Evolutionary conservation across 2,113 vertebrate genomes (phyloP), one percentile per base, ranked within the genome.

Genomic region (Dolichotis patagonum): DNA sequence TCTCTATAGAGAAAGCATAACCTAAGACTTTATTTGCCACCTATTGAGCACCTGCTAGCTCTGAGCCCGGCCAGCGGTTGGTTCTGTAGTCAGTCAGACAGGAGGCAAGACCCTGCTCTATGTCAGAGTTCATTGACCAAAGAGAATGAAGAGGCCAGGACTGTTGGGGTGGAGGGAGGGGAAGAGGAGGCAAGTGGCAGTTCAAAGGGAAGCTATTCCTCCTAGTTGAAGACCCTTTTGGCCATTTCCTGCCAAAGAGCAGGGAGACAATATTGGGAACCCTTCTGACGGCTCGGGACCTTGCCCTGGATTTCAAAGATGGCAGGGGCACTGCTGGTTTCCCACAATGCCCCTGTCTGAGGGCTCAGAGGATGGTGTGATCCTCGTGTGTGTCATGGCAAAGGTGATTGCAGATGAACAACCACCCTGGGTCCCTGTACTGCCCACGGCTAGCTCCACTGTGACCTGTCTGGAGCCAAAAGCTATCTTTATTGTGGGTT

Each of bases 371-470:
- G 12, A 17, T 32, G 67, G 22, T 10, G 10, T 22, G 26, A 19
- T 46, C 30, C 63, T n/a, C 32, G 17, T 62, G 58, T n/a, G 62
- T 52, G 22, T 71, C 73, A 78, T 12, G 60, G 30, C 54, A 7
- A 75, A 90, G 71, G 22, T 28, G 63, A 94, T 13, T 9, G 1
- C 8, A 7, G 17, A n/a, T 73, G 41, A 13, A 0, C 38, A 20
- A 0, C 4, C 1, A 32, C 13, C 14, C 7, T 0, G 12, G n/a
- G 30, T n/a, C 10, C 65, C 43, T 58, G 77, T 1, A 24, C 43
- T 56, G 60, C 10, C 22, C 32, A 32, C 43, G 52, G 71, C 88
- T 56, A 83, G 62, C 49, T 73, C n/a, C n/a, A 43, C 56, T 16
- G 38, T 35, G 32, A 65, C 69, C 17, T 71, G 88, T 60, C 65